Percentiles rank a stretch among this genome's conserved stretches.
Evolutionary conservation across 2,797 vertebrate genomes (phyloP).

Genomic region (Tolypeutes matacus): DNA sequence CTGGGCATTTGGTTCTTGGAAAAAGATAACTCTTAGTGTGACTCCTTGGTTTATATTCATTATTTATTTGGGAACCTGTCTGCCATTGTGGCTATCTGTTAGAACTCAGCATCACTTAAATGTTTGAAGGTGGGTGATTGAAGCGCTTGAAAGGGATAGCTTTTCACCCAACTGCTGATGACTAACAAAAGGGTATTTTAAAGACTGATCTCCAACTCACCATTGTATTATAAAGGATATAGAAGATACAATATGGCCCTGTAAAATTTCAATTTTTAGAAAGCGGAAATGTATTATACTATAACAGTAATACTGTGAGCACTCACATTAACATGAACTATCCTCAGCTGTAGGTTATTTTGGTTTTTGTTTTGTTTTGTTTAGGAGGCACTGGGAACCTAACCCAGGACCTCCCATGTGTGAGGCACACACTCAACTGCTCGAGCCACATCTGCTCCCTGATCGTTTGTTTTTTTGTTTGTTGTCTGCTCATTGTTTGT

Average conservation of each 20-base stretch:
- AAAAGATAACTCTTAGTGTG: slow-evolving; percentile 28
- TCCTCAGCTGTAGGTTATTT: not conserved
- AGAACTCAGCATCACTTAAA: slow-evolving; percentile 59
- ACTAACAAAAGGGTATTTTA: slow-evolving; percentile 52
- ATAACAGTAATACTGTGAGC: slow-evolving; percentile 49
- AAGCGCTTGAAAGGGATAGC: slow-evolving; percentile 41
- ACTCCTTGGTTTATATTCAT: not conserved
- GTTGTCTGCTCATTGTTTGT: too few species aligned
- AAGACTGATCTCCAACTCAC: slow-evolving; percentile 50
- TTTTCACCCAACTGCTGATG: slow-evolving; percentile 37
- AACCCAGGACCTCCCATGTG: too few species aligned
- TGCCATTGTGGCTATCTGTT: slow-evolving; percentile 19
- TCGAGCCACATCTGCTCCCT: too few species aligned
- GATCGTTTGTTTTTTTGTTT: too few species aligned
- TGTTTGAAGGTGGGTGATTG: slow-evolving; percentile 33
- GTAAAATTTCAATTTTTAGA: slow-evolving; percentile 62
- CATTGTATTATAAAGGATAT: slow-evolving; percentile 21
- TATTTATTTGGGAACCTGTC: slow-evolving; percentile 55
- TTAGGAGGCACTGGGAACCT: too few species aligned
- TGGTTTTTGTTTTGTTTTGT: not conserved
- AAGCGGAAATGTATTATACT: slow-evolving; percentile 40
- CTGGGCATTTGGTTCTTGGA: slow-evolving; percentile 25
- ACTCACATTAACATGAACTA: slow-evolving; percentile 35
- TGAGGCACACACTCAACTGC: too few species aligned
- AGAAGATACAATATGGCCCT: not conserved